Base-by-base conservation (phyloP, 1,140 invertebrate genomes). In the Nomia melanderi region DNA sequence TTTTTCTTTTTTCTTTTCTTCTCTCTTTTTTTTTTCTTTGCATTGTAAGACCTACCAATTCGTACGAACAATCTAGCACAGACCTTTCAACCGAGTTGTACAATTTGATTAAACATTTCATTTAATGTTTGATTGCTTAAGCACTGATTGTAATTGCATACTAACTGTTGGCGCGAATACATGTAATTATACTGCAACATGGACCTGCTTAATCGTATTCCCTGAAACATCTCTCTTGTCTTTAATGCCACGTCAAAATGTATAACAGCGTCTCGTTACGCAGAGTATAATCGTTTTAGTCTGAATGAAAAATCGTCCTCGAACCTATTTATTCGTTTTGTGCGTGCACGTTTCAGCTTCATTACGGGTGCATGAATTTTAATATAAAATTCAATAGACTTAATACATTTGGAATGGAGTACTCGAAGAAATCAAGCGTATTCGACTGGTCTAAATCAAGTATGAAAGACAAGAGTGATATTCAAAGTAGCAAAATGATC, bases 31-130 rank as follows among this genome's bases (percentile, higher is more conserved):
- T 12, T 39, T 12, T 39, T 12, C 36, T 11, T n/a, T n/a, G n/a
- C 29, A 64, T 66, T 27, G 69, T 23, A 65, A 76, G 27, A 44
- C 39, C 33, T 67, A 65, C 11, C 39, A 47, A 47, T 57, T 41
- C 36, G n/a, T 25, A 62, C 7, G 8, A 54, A 69, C 33, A 41
- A 2, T 1, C 20, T 76, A 53, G 4, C 33, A 3, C 78, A 44
- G 11, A 56, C n/a, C 41, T 56, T 47, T 60, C 56, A 25, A 65
- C 36, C 74, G 41, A 72, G 54, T 77, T 63, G 33, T 53, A 76
- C 56, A 36, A 62, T 87, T 87, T 86, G 79, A 87, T 87, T 84
- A 73, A 79, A 80, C 53, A 25, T 36, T 77, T 56, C 59, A 54
- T 71, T 80, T 77, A 74, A 66, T 78, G 73, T 87, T 84, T 83